Conservation (phyloP, 1,140 invertebrate genomes). For the Pteromalus puparum region DNA sequence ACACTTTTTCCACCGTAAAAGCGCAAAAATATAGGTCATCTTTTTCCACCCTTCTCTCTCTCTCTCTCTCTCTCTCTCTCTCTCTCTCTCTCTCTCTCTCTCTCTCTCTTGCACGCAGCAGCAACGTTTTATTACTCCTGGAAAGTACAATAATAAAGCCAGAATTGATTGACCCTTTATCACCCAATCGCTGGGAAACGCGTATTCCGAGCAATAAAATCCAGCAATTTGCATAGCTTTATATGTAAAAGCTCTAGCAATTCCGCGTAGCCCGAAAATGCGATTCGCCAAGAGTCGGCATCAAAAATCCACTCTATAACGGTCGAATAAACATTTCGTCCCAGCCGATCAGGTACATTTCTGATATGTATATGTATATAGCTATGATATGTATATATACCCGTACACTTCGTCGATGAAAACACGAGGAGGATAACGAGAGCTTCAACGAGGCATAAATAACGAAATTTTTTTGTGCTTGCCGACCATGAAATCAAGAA, state of each 20-base stretch:
- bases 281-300: neutral
- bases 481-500: constrained; percentile 5
- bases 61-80: too few relatives aligned
- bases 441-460: neutral
- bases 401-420: too few relatives aligned
- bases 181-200: neutral
- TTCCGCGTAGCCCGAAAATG: neutral
- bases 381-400: too few relatives aligned
- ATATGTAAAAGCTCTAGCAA: neutral
- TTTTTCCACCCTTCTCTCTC: neutral
- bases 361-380: too few relatives aligned
- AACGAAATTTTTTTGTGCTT: neutral
- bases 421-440: too few relatives aligned
- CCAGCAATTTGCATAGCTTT: neutral
- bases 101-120: neutral
- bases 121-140: neutral
- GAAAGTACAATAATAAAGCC: constrained; percentile 1
- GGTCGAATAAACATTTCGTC: neutral
- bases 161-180: constrained; percentile 4
- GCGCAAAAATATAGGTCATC: neutral
- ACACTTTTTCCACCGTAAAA: neutral
- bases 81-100: too few relatives aligned
- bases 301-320: neutral
- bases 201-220: neutral
- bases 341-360: neutral